Percentiles rank a stretch among this genome's conserved stretches.
Evolutionary conservation across 2,113 vertebrate genomes (phyloP).

Genomic region (Hypocryptadius cinnamomeus): DNA sequence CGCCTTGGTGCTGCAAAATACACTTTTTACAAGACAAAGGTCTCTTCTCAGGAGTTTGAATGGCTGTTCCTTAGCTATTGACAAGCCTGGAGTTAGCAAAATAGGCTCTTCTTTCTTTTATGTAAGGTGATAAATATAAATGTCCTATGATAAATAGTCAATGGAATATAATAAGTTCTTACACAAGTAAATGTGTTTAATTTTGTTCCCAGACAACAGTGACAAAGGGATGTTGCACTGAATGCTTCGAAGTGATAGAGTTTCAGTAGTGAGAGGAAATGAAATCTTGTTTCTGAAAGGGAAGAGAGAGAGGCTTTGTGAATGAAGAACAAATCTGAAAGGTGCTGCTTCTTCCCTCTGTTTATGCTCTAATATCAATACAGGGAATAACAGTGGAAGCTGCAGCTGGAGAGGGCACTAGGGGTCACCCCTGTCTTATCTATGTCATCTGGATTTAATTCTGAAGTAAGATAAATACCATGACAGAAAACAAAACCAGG

Average conservation of each 20-base stretch:
- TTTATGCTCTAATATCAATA: background rate
- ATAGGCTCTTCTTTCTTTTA: background rate
- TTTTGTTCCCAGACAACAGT: background rate
- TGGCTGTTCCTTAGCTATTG: background rate
- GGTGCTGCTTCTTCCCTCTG: background rate
- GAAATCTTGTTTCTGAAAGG: background rate
- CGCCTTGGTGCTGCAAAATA: background rate
- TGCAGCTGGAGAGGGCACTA: slow-evolving; percentile 50
- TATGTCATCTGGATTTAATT: slow-evolving; percentile 24
- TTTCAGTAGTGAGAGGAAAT: background rate
- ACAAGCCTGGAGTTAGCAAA: background rate
- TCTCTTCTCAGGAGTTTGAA: slow-evolving; percentile 10
- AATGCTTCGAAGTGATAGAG: background rate
- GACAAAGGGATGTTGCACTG: background rate
- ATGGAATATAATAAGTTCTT: background rate
- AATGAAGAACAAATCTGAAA: background rate
- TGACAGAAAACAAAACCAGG: background rate
- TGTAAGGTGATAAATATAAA: background rate
- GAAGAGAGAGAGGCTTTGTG: background rate
- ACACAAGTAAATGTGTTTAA: background rate
- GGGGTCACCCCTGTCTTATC: slow-evolving; percentile 45
- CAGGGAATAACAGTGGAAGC: background rate
- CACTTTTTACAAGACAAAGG: background rate
- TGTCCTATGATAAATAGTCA: background rate
- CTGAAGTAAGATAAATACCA: background rate